Evolutionary conservation across 1,140 invertebrate species (phyloP), one percentile per base, ranked within the genome.

Genomic region (Drosophila tsacasi): DNA sequence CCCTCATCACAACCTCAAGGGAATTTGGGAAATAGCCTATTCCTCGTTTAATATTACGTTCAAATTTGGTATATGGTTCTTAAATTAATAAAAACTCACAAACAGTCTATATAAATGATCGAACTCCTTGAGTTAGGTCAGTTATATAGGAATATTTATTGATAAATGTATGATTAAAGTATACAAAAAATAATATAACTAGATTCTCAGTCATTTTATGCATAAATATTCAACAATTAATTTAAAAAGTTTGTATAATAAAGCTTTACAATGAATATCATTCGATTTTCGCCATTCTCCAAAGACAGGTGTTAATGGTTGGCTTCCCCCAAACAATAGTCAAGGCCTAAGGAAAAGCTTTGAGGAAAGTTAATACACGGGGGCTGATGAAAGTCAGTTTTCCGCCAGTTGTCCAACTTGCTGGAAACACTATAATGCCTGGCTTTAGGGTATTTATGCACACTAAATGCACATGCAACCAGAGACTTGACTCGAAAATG

Each of bases 401-500:
- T 55, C 32, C n/a, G 30, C 9, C n/a, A 17, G n/a, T 19, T 15
- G 15, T 19, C 13, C 19, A 62, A 32, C 12, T 64, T n/a, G 23
- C 10, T 40, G 35, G 27, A 21, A 40, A 30, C 21, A 21, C 21
- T 23, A 7, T 21, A 59, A 30, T 23, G 40, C 57, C 27, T n/a
- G 3, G 23, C 5, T 5, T 40, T 7, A 69, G 63, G 37, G 66
- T 68, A 50, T 50, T 21, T 21, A 10, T 15, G 21, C 1, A 13
- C 15, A 59, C 3, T 12, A 35, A 35, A 35, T 59, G 52, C 25
- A 67, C 27, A 52, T 52, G 12, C 44, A 58, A 25, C 32, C 27
- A 8, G 35, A 21, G 44, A 46, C 44, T 21, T 46, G 21, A 69
- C 64, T 72, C 25, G 19, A 72, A 37, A 37, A 37, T 13, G 35